A percentile compares a stretch with the other conserved stretches of the same genome.
Conservation (phyloP, 2,888 invertebrate species). For the Prostheceraeus crozeri region DNA sequence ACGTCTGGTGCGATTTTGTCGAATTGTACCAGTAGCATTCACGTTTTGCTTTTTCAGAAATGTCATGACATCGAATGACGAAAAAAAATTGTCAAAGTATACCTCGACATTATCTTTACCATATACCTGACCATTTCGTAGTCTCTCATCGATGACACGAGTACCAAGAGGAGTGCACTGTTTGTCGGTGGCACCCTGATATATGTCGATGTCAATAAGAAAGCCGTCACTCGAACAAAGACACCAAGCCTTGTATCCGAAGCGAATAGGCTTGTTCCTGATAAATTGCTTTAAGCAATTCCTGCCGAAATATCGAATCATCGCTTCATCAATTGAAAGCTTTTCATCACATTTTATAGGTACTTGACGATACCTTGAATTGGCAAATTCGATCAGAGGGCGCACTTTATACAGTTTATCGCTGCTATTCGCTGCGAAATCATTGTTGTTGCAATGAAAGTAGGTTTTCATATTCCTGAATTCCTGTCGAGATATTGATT, state of each 20-base stretch:
- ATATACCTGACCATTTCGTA: background rate
- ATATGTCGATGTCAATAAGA: constrained; percentile 1
- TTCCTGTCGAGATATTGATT: background rate
- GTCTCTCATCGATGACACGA: constrained; percentile 8
- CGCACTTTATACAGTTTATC: constrained; percentile 15
- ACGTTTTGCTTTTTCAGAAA: constrained; percentile 4
- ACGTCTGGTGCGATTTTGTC: background rate
- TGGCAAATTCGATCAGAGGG: constrained; percentile 18
- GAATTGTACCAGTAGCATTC: constrained; percentile 6
- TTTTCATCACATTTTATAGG: constrained; percentile 12
- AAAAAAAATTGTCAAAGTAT: constrained; percentile 11
- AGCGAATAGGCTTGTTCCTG: constrained; percentile 6
- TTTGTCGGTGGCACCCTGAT: constrained; percentile 20
- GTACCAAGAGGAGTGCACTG: background rate
- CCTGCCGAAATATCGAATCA: constrained; percentile 12
- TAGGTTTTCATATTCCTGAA: constrained; percentile 1
- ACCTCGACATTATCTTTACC: constrained; percentile 15
- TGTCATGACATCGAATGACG: background rate
- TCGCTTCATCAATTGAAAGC: constrained; percentile 14
- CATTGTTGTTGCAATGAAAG: constrained; percentile 20
- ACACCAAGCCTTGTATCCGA: constrained; percentile 23
- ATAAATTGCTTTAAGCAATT: constrained; percentile 24
- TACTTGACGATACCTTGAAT: background rate
- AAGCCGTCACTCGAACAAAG: constrained; percentile 11
- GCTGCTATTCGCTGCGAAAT: background rate